These are phyloP conservation scores for Urocolius indicus DNA, from an alignment of 2,113 vertebrate species.

Conservation along the genomic window DNA sequence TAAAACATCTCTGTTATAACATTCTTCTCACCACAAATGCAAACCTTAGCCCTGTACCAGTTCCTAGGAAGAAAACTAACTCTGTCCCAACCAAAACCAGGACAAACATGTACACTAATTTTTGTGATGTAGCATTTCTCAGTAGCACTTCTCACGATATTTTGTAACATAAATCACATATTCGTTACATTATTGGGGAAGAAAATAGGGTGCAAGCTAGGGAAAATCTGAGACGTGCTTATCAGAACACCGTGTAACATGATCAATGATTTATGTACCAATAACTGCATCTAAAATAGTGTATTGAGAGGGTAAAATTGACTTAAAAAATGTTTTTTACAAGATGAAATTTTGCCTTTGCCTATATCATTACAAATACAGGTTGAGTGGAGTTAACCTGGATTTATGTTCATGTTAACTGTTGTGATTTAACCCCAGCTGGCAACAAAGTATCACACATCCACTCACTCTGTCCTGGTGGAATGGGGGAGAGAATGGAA, in stretches of 20 bases:
- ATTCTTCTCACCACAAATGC: no score
- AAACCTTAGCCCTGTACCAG: no score
- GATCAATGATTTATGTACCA: not conserved
- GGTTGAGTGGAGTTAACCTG: not conserved
- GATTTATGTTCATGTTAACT: not conserved
- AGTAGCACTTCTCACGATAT: not conserved
- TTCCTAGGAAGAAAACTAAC: no score
- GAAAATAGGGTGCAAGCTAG: not conserved
- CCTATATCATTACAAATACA: not conserved
- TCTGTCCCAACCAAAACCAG: no score
- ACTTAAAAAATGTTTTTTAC: not conserved
- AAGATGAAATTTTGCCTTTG: not conserved
- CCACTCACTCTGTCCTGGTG: no score
- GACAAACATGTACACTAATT: not conserved
- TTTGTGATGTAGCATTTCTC: not conserved
- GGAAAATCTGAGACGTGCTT: not conserved
- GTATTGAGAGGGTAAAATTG: not conserved
- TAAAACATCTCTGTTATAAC: no score
- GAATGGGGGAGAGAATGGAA: no score
- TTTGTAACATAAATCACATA: not conserved
- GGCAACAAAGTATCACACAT: no score
- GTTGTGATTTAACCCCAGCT: no score
- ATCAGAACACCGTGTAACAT: not conserved
- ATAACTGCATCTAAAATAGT: not conserved
- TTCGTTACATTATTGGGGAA: accelerated